Evolutionary conservation across 2,888 invertebrate species (phyloP).

Genomic region (Dioctria linearis): DNA sequence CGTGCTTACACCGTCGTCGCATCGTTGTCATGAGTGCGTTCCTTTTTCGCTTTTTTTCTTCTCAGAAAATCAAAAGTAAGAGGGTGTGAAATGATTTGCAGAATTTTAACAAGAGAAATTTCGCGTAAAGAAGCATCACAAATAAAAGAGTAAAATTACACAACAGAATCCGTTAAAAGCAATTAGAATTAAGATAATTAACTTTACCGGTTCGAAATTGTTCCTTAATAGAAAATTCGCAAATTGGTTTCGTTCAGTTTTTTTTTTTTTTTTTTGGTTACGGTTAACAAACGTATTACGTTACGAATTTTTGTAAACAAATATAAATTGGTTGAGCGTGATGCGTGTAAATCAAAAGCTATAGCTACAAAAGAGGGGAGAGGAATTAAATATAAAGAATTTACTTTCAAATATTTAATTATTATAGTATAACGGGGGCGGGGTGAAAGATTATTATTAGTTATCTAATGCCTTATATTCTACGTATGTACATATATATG

Average conservation of each 20-base stretch:
- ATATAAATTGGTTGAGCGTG: neutral
- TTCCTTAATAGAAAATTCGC: constrained; percentile 27
- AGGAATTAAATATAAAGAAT: too few relatives aligned
- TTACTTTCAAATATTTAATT: too few relatives aligned
- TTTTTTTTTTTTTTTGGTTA: neutral
- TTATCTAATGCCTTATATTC: too few relatives aligned
- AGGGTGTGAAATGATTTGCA: constrained; percentile 49
- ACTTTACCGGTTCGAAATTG: constrained; percentile 17
- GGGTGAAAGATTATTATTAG: too few relatives aligned
- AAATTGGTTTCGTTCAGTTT: constrained; percentile 33
- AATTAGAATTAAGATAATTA: constrained; percentile 38
- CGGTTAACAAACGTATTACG: too few relatives aligned
- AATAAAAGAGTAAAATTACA: constrained; percentile 37
- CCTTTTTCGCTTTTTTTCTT: neutral
- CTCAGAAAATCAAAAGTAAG: constrained; percentile 43
- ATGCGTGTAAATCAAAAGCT: too few relatives aligned
- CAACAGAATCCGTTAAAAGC: constrained; percentile 47
- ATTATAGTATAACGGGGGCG: too few relatives aligned
- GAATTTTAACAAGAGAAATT: constrained; percentile 50
- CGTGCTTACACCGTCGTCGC: neutral
- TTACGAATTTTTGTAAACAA: neutral
- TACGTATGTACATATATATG: too few relatives aligned
- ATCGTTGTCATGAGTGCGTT: neutral
- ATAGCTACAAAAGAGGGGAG: too few relatives aligned
- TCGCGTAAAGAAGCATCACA: neutral